Conservation (phyloP, 2,888 invertebrate genomes). For the Frankliniella fusca region DNA sequence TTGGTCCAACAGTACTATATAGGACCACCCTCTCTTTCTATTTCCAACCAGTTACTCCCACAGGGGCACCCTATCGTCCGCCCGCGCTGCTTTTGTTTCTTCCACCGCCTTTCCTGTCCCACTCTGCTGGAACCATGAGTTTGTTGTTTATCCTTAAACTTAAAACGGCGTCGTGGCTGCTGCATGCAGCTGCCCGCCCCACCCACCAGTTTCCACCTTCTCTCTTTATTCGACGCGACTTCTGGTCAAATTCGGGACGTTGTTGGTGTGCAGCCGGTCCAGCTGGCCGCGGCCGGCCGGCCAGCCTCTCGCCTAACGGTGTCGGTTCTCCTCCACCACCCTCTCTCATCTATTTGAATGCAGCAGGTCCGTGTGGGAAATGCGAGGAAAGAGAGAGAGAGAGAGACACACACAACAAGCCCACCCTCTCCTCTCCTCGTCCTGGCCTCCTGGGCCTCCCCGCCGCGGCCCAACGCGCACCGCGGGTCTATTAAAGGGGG, state of each 20-base stretch:
- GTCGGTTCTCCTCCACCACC: neutral
- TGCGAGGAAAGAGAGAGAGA: neutral
- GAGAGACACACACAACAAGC: neutral
- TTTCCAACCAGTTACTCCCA: no score
- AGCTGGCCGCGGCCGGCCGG: neutral
- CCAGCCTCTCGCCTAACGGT: neutral
- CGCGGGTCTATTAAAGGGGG: conserved; percentile 14
- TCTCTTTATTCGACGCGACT: neutral
- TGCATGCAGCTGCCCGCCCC: no score
- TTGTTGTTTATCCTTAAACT: no score
- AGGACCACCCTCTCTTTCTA: no score
- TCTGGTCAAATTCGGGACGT: neutral
- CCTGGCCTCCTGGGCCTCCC: neutral
- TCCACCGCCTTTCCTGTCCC: no score
- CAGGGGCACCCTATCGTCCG: no score
- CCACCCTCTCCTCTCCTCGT: no score
- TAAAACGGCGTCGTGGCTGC: no score
- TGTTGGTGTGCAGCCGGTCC: neutral
- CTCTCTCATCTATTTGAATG: neutral
- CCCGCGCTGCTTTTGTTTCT: no score
- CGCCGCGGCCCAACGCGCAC: neutral
- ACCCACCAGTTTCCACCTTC: neutral
- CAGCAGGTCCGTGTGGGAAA: conserved; percentile 11
- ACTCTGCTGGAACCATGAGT: no score
- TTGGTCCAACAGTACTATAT: no score